Evolutionary conservation across 2,888 invertebrate genomes (phyloP).

Genomic region (Chaetogeoica ovagalla): DNA sequence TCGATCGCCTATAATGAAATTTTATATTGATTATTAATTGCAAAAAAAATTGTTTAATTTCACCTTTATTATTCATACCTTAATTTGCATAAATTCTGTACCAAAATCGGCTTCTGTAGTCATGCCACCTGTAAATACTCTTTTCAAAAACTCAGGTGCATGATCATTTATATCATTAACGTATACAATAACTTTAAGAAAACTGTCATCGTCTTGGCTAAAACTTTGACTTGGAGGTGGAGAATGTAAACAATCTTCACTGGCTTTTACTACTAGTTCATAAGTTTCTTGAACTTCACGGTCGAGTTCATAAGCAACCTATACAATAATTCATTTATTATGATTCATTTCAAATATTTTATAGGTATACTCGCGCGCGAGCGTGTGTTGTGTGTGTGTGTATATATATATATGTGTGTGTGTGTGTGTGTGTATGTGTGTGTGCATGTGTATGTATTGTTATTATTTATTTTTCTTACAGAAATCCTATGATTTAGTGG

Average conservation of each 20-base stretch:
- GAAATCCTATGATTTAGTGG: slow-evolving; percentile 71
- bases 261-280: slow-evolving; percentile 75
- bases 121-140: slow-evolving; percentile 89
- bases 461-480: slow-evolving; percentile 61
- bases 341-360: neutral
- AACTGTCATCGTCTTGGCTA: slow-evolving; percentile 63
- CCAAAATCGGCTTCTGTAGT: slow-evolving; percentile 92
- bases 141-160: slow-evolving; percentile 77
- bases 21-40: neutral
- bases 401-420: neutral
- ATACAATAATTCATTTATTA: slow-evolving; percentile 51
- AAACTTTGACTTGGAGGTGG: slow-evolving; percentile 64
- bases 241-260: slow-evolving; percentile 75
- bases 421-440: too few species aligned
- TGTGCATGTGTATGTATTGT: neutral
- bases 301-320: slow-evolving; percentile 70
- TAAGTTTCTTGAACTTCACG: slow-evolving; percentile 73
- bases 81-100: slow-evolving; percentile 79
- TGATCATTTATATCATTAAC: slow-evolving; percentile 91
- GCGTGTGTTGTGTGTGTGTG: too few species aligned
- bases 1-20: slow-evolving; percentile 69
- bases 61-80: slow-evolving; percentile 60
- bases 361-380: neutral
- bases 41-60: neutral
- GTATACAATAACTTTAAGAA: slow-evolving; percentile 70